Percentiles rank a stretch among this genome's conserved stretches.
Conservation (phyloP, 2,888 invertebrate species). For the Drosophila falleni region DNA sequence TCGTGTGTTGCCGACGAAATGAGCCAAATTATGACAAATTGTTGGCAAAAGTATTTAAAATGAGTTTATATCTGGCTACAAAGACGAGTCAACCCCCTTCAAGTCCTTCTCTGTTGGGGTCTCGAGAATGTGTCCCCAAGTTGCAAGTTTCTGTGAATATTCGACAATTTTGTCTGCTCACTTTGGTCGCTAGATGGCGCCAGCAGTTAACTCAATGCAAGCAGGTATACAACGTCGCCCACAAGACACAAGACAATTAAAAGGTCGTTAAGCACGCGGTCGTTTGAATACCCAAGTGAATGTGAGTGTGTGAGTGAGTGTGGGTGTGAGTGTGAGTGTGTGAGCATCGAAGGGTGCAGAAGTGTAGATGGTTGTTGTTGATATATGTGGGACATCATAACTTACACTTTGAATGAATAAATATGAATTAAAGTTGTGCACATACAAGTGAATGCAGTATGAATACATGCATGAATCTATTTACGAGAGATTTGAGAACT, state of each 20-base stretch:
- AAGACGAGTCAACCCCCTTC: constrained; percentile 4
- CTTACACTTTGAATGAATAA: constrained; percentile 17
- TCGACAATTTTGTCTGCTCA: constrained; percentile 50
- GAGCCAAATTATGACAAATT: constrained; percentile 81
- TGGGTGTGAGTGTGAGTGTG: neutral
- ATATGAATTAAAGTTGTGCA: constrained; percentile 19
- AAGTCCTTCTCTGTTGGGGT: neutral
- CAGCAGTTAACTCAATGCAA: constrained; percentile 45
- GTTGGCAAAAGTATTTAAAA: constrained; percentile 80
- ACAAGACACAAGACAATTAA: constrained; percentile 69
- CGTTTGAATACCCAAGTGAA: constrained; percentile 52
- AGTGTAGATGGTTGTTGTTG: constrained; percentile 11
- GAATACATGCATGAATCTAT: constrained; percentile 2
- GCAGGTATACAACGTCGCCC: constrained; percentile 13
- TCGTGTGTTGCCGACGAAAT: constrained; percentile 59
- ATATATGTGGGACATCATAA: constrained; percentile 18
- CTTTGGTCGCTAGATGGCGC: constrained; percentile 42
- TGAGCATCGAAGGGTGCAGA: too few relatives aligned
- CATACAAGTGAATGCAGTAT: constrained; percentile 2
- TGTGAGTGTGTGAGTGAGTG: constrained; percentile 1
- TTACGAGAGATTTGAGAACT: neutral
- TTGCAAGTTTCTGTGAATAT: constrained; percentile 47
- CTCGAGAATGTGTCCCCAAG: constrained; percentile 7
- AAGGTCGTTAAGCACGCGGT: constrained; percentile 71
- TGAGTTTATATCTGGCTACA: constrained; percentile 73